Evolutionary conservation across 2,797 vertebrate species (phyloP).

Genomic region (Geotrypetes seraphini): DNA sequence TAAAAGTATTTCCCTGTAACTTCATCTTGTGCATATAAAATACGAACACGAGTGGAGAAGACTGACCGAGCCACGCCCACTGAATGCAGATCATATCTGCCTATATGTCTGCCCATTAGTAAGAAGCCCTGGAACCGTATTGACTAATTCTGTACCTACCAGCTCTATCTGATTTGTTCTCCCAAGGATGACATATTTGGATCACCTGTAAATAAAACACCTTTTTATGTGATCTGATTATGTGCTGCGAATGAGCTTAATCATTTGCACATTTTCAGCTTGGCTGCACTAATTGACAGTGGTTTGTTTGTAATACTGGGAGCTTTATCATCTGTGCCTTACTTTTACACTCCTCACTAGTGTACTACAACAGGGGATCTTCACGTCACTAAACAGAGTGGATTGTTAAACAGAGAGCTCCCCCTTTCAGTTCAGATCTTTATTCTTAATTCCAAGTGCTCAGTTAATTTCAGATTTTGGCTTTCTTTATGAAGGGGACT

Average conservation of each 20-base stretch:
- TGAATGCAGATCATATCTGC: no score
- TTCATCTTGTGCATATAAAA: no score
- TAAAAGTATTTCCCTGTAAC: no score
- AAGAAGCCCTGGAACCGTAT: no score
- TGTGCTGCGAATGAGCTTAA: conserved; percentile 12
- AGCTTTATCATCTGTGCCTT: conserved; percentile 68
- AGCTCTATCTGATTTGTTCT: no score
- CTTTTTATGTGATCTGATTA: conserved; percentile 26
- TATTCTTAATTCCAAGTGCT: conserved; percentile 56
- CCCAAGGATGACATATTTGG: no score
- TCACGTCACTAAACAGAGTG: conserved; percentile 50
- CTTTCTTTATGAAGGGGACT: conserved; percentile 46
- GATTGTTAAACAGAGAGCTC: conserved; percentile 53
- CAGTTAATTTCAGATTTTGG: conserved; percentile 56
- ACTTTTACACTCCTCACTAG: conserved; percentile 60
- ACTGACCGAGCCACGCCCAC: no score
- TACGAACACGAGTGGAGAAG: no score
- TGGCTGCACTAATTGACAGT: conserved; percentile 22
- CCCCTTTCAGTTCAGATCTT: conserved; percentile 51
- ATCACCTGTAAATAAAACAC: conserved; percentile 31
- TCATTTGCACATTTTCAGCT: conserved; percentile 27
- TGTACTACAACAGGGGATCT: conserved; percentile 61
- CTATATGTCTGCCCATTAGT: no score
- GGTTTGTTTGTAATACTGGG: no score
- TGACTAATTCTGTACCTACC: no score